Evolutionary conservation across 2,888 invertebrate species (phyloP), one percentile per base, ranked within the genome.

Genomic region (Dasypogon diadema): DNA sequence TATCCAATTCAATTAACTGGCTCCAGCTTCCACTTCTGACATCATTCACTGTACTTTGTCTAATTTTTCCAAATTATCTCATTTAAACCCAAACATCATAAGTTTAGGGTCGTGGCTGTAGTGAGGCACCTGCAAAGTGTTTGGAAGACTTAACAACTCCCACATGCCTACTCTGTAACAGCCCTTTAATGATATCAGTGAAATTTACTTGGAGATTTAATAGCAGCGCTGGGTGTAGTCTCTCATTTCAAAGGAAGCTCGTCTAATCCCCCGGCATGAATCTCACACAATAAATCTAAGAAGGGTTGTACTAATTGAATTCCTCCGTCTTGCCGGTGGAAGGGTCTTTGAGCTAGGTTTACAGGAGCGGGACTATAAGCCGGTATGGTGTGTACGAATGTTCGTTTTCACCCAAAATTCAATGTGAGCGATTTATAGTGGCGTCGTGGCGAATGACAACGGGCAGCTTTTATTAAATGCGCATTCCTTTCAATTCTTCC

Each of bases 291-390:
- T 65, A 65, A 65, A 65, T 65, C 65, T 65, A 24, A 65, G 65
- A 65, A 65, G 46, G 65, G 65, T 65, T 65, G 46, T 65, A 65
- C 65, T 65, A 65, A 65, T 65, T 65, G 65, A 65, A 65, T 65
- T 65, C 65, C 65, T 46, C 2, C 65, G 65, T 65, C 48, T 65
- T 65, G 22, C 46, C n/a, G 22, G 60, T 18, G 65, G 46, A 42
- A 12, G 42, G 42, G 12, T 42, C 42, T 6, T 30, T 3, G 8
- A 30, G 8, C 30, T 30, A 30, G 4, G 30, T 5, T 8, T 30
- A 30, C 30, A 5, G n/a, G n/a, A n/a, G 5, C 34, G 42, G 10
- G 46, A 42, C 65, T 24, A 22, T 4, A n/a, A 37, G 12, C 48
- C 24, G 48, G 60, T 21, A 21, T 3, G 48, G 60, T 21, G 37